phyloP scores from a whole-genome alignment of 2,888 invertebrate species.

The Gasteruption jaculator region DNA sequence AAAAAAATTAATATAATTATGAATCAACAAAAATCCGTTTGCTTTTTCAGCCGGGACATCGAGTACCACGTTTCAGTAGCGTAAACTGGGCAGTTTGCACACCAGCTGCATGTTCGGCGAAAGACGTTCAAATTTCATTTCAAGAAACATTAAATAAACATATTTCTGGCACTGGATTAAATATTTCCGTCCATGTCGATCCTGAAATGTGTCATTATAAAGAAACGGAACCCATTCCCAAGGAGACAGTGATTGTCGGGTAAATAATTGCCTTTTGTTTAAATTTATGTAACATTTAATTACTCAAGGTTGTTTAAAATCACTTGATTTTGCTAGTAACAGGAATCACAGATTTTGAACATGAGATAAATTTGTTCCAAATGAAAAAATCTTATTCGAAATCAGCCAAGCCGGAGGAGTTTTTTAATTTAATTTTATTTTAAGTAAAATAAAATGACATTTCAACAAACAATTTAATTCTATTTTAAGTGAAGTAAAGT shows the following conservation, averaged over 20 bases:
- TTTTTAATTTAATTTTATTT: constrained; percentile 7
- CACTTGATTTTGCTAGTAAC: not conserved
- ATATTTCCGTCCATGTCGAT: constrained; percentile 58
- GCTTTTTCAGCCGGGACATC: constrained; percentile 62
- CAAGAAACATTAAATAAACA: constrained; percentile 53
- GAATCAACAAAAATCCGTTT: not conserved
- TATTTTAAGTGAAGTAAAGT: too few relatives aligned
- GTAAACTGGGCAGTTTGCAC: constrained; percentile 68
- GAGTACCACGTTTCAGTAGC: constrained; percentile 64
- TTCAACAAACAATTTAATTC: too few relatives aligned
- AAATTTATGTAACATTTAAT: too few relatives aligned
- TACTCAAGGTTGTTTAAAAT: too few relatives aligned
- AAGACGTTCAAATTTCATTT: constrained; percentile 59
- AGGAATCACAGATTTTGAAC: not conserved
- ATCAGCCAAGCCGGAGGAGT: too few relatives aligned
- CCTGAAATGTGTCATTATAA: constrained; percentile 61
- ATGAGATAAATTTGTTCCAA: not conserved
- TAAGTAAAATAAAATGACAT: too few relatives aligned
- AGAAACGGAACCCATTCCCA: constrained; percentile 46
- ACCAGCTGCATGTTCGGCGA: constrained; percentile 59
- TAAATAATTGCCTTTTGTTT: constrained; percentile 37
- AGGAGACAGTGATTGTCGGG: constrained; percentile 54
- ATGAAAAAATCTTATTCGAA: not conserved
- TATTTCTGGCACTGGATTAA: constrained; percentile 56
- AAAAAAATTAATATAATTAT: not conserved